Evolutionary conservation across 2,797 vertebrate genomes (phyloP), one percentile per base, ranked within the genome.

Genomic region (Oryzias dopingdopingensis): DNA sequence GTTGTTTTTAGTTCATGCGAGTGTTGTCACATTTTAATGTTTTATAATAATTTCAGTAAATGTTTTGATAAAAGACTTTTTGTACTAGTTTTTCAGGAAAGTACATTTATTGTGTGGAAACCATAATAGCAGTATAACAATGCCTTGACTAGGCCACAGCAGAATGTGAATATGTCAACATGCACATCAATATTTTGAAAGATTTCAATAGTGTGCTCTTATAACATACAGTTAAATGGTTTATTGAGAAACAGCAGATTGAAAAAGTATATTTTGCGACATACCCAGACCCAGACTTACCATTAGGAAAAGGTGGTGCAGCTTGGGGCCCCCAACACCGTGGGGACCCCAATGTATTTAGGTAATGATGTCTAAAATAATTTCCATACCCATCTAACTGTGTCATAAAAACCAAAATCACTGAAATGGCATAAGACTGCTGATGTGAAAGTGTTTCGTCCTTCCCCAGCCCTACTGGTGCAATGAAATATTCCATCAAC

Each of bases 141-240:
- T 57, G 70, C 64, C 75, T 84, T 80, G 60, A 60, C 42, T 51
- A 68, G 81, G 77, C 67, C 63, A 5, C 62, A 72, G 53, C 23
- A 52, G 23, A 17, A 59, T 14, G 50, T 24, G 17, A 52, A 40
- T 50, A 42, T 56, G 53, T 70, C 52, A 58, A 65, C 51, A 66
- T 55, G 68, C 49, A 74, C 43, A 69, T 50, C 42, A 13, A 48
- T 70, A 14, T 24, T 41, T 66, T 42, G 18, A 42, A 32, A 12
- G 29, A 32, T 32, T 32, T 32, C 23, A 24, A 7, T 23, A 3
- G 41, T 42, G 37, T 22, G 51, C 51, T 20, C 17, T 52, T 42
- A 53, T 32, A 32, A 32, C 29, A 32, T 3, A 32, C 32, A 37
- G 32, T 37, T 37, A 12, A 26, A 37, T 12, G 32, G 10, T 37